Conservation (phyloP, 53 echinoderm and acorn worm species). For the Apostichopus leukothele region DNA sequence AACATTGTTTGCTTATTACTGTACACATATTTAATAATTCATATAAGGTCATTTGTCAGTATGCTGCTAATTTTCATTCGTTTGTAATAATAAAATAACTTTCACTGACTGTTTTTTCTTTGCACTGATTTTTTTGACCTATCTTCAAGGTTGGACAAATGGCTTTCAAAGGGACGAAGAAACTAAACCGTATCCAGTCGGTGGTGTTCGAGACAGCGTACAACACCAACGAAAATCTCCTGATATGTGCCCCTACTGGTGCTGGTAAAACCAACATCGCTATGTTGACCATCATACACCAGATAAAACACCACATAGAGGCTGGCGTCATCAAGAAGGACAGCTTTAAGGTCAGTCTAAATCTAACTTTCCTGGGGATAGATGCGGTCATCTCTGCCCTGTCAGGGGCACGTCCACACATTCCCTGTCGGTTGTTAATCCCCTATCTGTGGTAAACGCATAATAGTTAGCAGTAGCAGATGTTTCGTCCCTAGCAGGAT, state of each 20-base stretch:
- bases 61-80: not conserved
- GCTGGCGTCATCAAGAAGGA: constrained; percentile 98
- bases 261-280: constrained; percentile 99
- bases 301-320: constrained; percentile 86
- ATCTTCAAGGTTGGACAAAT: constrained; percentile 69
- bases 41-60: no score
- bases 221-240: constrained; percentile 89
- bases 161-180: constrained; percentile 76
- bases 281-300: constrained; percentile 90
- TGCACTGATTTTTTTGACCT: no score
- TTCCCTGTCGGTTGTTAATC: no score
- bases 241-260: constrained; percentile 96
- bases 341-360: constrained; percentile 79
- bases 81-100: not conserved
- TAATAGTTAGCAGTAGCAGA: no score
- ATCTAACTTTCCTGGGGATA: not conserved
- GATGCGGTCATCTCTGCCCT: no score
- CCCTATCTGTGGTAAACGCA: no score
- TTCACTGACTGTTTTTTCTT: not conserved
- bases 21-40: no score
- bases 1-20: no score
- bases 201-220: constrained; percentile 95
- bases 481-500: no score
- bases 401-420: no score
- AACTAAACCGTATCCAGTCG: constrained; percentile 84